Evolutionary conservation across 2,888 invertebrate genomes (phyloP), one percentile per base, ranked within the genome.

Genomic region (Andrena haemorrhoa): DNA sequence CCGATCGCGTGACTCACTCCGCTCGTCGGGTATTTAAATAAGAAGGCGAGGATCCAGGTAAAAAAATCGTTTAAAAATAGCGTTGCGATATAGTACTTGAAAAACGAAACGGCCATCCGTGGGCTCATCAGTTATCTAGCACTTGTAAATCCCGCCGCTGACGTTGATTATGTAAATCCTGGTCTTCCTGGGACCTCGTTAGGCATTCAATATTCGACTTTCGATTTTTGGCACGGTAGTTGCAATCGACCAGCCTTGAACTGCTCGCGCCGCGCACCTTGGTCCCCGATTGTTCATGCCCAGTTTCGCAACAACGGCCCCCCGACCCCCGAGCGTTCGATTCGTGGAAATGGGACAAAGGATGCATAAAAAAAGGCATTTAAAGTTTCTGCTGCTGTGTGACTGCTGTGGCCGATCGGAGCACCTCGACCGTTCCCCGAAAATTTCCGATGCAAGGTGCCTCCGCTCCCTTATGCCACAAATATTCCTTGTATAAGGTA

Each of bases 211-310:
- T n/a, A 20, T 63, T 69, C 23, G 29, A 41, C 20, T 70, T 70
- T 26, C 49, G 60, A 49, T 58, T 64, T 63, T 56, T 33, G 20
- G n/a, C 41, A 31, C 3, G 41, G 41, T 41, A 53, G 23, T 23
- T 75, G 49, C 53, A 79, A 16, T 56, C 41, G 33, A 10, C 29
- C 64, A 79, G 69, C 69, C 69, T 64, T 75, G 75, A 75, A 75
- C 63, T 56, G 31, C 12, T 47, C 33, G 26, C 35, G 53, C 3
- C 63, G 51, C 20, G 26, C 33, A 56, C 8, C 16, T 10, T 33
- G 47, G 26, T 63, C 31, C 33, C 31, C 26, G 23, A 63, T 68
- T 66, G 47, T 68, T 74, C 56, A 16, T 10, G 33, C n/a, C 12
- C 29, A 26, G 20, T 53, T 53, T 20, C 53, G 20, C n/a, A 60